Conservation (phyloP, 2,113 vertebrate genomes). For the Ahaetulla prasina region DNA sequence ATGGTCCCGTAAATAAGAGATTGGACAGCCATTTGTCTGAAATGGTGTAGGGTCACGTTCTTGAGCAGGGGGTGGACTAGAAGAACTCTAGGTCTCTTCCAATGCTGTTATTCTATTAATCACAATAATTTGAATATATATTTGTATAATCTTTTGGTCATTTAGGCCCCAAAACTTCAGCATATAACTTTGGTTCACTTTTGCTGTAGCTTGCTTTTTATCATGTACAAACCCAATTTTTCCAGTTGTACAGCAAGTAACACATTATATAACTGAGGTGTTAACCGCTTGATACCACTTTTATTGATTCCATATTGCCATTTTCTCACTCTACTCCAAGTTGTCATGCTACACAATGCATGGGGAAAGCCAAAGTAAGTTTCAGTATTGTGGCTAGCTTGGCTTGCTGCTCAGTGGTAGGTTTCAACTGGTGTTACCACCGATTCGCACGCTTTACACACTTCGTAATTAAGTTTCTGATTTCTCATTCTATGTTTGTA, state of each 20-base stretch:
- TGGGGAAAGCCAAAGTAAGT: neutral
- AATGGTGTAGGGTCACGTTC: too few relatives aligned
- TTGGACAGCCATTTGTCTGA: too few relatives aligned
- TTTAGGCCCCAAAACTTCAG: neutral
- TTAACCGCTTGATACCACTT: neutral
- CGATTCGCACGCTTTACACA: too few relatives aligned
- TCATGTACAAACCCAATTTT: neutral
- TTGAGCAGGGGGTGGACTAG: too few relatives aligned
- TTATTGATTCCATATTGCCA: neutral
- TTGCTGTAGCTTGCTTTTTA: neutral
- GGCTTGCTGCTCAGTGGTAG: neutral
- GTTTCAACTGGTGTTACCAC: too few relatives aligned
- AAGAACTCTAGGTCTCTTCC: too few relatives aligned
- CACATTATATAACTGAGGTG: neutral
- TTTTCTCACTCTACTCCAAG: neutral
- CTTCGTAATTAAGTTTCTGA: neutral
- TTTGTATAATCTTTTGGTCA: neutral
- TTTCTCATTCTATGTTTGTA: neutral
- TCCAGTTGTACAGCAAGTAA: neutral
- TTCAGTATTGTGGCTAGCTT: neutral
- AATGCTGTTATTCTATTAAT: neutral
- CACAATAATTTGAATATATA: neutral
- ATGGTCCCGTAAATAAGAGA: too few relatives aligned
- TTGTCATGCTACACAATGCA: neutral
- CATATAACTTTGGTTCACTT: neutral